Percentiles rank a stretch among this genome's conserved stretches.
phyloP scores from a whole-genome alignment of 2,113 vertebrate genomes.

The Saguinus midas region DNA sequence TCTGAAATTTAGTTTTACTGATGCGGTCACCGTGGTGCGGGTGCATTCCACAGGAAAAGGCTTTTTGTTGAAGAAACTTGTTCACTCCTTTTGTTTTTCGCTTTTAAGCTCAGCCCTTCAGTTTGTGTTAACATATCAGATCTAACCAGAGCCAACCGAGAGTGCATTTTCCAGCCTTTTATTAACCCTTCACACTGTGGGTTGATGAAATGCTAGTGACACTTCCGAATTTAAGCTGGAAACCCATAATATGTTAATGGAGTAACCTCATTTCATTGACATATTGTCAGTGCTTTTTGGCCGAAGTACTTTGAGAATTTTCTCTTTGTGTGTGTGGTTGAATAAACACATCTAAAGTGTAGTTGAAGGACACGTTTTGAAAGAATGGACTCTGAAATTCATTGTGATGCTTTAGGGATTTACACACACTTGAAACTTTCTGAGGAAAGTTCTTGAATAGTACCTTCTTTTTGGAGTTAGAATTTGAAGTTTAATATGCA shows the following conservation, averaged over 20 bases:
- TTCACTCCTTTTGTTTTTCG: background rate
- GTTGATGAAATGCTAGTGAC: conserved; percentile 3
- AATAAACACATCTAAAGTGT: background rate
- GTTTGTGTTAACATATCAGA: background rate
- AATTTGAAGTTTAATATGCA: conserved; percentile 40
- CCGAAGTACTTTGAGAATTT: conserved; percentile 51
- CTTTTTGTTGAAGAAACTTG: conserved; percentile 5
- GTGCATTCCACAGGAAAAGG: background rate
- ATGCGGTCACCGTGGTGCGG: background rate
- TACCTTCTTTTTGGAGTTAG: conserved; percentile 41
- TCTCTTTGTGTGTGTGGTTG: background rate
- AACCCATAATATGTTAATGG: background rate
- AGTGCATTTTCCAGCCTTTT: conserved; percentile 4
- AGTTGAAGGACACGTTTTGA: conserved; percentile 5
- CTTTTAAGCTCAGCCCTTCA: background rate
- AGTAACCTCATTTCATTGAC: conserved; percentile 20
- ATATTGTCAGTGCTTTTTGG: background rate
- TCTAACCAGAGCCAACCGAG: background rate
- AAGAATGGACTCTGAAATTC: background rate
- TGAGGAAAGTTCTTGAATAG: background rate
- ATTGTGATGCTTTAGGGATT: background rate
- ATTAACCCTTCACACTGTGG: background rate
- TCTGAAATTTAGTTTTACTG: background rate
- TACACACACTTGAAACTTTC: background rate
- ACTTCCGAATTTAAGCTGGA: conserved; percentile 19